Conservation (phyloP, 2,797 vertebrate species). For the Catamblyrhynchus diadema region DNA sequence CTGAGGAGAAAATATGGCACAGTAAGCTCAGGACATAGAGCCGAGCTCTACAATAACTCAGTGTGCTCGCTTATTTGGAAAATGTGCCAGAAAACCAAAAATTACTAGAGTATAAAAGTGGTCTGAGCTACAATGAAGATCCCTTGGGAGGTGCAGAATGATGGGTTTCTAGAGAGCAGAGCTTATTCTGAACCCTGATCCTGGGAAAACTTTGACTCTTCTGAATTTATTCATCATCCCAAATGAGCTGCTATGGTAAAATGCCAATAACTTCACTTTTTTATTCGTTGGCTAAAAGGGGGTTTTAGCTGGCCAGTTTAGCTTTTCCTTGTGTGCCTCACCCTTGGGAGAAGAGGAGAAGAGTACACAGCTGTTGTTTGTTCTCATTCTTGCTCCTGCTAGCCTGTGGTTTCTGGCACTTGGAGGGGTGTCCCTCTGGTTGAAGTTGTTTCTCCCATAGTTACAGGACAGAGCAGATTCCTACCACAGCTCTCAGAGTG, state of each 20-base stretch:
- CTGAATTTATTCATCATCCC: background rate
- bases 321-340: background rate
- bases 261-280: background rate
- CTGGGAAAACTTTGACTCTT: background rate
- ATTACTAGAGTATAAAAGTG: fast-evolving
- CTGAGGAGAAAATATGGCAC: fast-evolving
- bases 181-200: fast-evolving
- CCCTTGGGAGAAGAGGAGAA: background rate
- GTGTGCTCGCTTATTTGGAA: fast-evolving
- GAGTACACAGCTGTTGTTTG: background rate
- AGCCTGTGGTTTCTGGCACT: background rate
- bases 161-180: background rate
- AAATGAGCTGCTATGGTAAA: background rate
- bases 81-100: background rate
- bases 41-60: fast-evolving
- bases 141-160: fast-evolving
- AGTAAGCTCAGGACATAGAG: fast-evolving
- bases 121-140: fast-evolving
- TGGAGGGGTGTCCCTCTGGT: background rate
- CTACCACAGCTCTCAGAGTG: background rate
- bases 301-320: background rate
- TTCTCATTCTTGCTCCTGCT: background rate
- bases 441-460: background rate
- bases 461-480: background rate
- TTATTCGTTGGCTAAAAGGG: background rate